A percentile compares a stretch with the other conserved stretches of the same genome.
Conservation (phyloP, 2,113 vertebrate species). For the rabbit (Oryctolagus cuniculus) region DNA sequence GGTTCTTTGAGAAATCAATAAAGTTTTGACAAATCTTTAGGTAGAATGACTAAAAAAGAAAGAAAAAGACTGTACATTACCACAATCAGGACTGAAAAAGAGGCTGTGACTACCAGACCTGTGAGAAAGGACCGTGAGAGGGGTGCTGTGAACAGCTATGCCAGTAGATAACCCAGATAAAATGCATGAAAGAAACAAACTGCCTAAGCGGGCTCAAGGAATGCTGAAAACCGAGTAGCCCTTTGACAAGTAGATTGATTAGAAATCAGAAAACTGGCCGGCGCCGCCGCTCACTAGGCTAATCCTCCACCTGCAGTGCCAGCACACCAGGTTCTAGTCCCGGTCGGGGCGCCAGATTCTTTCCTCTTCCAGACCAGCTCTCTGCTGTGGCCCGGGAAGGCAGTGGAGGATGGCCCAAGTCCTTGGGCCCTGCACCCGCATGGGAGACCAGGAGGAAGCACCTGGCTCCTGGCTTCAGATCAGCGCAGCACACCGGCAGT, state of each 20-base stretch:
- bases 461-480: no score
- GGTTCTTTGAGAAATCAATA: conserved; percentile 25
- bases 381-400: no score
- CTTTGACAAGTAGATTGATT: not conserved
- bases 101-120: not conserved
- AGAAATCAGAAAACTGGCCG: not conserved
- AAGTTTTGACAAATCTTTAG: not conserved
- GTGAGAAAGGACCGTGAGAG: not conserved
- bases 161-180: not conserved
- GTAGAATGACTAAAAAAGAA: conserved; percentile 12
- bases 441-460: no score
- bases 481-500: no score
- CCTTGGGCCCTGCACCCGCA: no score
- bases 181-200: not conserved
- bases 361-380: no score
- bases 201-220: not conserved
- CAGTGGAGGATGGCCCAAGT: no score
- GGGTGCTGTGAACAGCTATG: not conserved
- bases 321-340: no score
- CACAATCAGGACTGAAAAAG: not conserved
- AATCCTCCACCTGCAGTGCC: no score
- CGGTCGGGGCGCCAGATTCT: no score
- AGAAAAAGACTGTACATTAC: not conserved
- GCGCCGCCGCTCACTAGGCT: no score
- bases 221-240: not conserved